Evolutionary conservation across 2,888 invertebrate species (phyloP).

Genomic region (Tetheella fluctuosa): DNA sequence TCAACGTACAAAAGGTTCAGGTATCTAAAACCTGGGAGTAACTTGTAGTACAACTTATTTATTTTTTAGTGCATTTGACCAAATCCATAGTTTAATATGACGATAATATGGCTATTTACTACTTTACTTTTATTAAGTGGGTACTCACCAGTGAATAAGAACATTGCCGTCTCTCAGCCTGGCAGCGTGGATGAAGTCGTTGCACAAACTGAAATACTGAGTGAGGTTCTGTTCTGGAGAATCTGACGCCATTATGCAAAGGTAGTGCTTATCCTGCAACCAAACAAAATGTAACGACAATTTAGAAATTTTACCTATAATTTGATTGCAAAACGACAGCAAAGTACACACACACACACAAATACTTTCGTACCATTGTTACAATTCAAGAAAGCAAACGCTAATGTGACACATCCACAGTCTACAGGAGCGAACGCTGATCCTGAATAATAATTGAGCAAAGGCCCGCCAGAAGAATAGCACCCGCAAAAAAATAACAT

Average conservation of each 20-base stretch:
- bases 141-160: conserved; percentile 95
- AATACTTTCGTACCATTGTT: neutral
- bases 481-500: neutral
- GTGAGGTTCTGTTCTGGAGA: conserved; percentile 96
- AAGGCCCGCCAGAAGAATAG: neutral
- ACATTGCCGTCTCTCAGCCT: conserved; percentile 95
- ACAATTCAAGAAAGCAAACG: neutral
- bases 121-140: too few species aligned
- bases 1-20: too few species aligned
- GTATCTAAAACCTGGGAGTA: too few species aligned
- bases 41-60: too few species aligned
- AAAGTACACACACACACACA: neutral
- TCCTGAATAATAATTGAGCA: conserved; percentile 10
- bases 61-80: too few species aligned
- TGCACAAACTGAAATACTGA: conserved; percentile 96
- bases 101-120: too few species aligned
- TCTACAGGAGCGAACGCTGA: neutral
- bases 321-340: neutral
- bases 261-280: conserved; percentile 96
- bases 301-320: too few species aligned
- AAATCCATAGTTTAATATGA: too few species aligned
- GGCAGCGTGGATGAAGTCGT: conserved; percentile 98
- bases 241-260: conserved; percentile 98
- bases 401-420: neutral
- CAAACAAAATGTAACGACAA: conserved; percentile 37